Evolutionary conservation across 2,888 invertebrate genomes (phyloP).

Genomic region (Ferdinandea cuprea): DNA sequence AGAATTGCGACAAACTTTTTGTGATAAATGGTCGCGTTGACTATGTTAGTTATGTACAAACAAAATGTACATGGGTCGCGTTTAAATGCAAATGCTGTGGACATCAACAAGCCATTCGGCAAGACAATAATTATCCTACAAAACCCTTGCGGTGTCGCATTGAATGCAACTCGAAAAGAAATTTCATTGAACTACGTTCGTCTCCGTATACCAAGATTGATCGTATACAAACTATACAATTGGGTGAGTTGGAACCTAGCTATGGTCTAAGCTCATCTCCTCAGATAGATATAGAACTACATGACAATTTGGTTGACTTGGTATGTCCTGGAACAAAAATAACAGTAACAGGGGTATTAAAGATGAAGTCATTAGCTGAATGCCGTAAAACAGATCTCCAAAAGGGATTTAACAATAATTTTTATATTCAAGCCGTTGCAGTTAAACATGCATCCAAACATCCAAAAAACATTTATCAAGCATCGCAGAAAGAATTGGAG

Average conservation of each 20-base stretch:
- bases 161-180: slow-evolving; percentile 80
- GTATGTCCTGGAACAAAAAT: slow-evolving; percentile 95
- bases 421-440: slow-evolving; percentile 92
- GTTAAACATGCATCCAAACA: too few species aligned
- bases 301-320: slow-evolving; percentile 91
- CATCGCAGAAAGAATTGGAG: slow-evolving; percentile 82
- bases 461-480: slow-evolving; percentile 83
- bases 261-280: slow-evolving; percentile 90
- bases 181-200: slow-evolving; percentile 85
- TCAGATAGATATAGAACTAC: slow-evolving; percentile 93
- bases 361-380: slow-evolving; percentile 84
- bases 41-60: slow-evolving; percentile 89
- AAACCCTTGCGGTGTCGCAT: slow-evolving; percentile 85
- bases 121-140: slow-evolving; percentile 80
- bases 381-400: slow-evolving; percentile 80
- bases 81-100: slow-evolving; percentile 83
- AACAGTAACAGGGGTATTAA: slow-evolving; percentile 93
- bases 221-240: slow-evolving; percentile 91
- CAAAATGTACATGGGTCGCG: slow-evolving; percentile 89
- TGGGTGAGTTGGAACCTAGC: slow-evolving; percentile 88
- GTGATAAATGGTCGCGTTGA: slow-evolving; percentile 93
- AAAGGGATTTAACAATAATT: slow-evolving; percentile 86
- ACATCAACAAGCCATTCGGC: slow-evolving; percentile 86
- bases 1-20: slow-evolving; percentile 88
- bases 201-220: slow-evolving; percentile 89